These are phyloP conservation scores for Panagrolaimus sp. DNA, from an alignment of 1,140 invertebrate genomes.

Conservation along the genomic window DNA sequence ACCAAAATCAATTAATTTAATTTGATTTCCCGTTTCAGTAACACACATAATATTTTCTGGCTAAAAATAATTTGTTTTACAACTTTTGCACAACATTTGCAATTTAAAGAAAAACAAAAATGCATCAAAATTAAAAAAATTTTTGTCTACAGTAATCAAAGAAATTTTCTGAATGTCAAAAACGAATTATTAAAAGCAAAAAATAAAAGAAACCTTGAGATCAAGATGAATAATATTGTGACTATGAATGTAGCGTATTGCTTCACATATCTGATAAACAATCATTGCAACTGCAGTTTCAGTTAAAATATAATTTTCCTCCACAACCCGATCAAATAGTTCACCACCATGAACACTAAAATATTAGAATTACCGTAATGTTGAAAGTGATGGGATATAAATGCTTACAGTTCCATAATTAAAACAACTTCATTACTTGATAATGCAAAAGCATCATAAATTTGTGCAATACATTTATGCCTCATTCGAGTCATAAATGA, in stretches of 20 bases:
- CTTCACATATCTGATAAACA: constrained; percentile 64
- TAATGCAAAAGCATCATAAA: constrained; percentile 65
- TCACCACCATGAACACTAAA: constrained; percentile 63
- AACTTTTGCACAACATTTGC: constrained; percentile 14
- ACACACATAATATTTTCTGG: constrained; percentile 64
- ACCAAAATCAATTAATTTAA: constrained; percentile 60
- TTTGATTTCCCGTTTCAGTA: constrained; percentile 57
- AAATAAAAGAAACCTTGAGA: constrained; percentile 61
- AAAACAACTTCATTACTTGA: constrained; percentile 65
- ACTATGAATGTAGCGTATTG: constrained; percentile 64
- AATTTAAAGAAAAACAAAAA: constrained; percentile 14
- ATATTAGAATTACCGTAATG: constrained; percentile 21
- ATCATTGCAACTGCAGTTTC: constrained; percentile 65
- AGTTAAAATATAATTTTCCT: constrained; percentile 63
- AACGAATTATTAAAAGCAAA: too few relatives aligned
- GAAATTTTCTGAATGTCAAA: too few relatives aligned
- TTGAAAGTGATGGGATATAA: constrained; percentile 1
- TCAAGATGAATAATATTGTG: constrained; percentile 65
- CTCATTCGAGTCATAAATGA: constrained; percentile 62
- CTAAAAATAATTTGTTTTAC: constrained; percentile 36
- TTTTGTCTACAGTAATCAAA: too few relatives aligned
- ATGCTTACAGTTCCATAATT: constrained; percentile 69
- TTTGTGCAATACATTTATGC: constrained; percentile 65
- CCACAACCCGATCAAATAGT: constrained; percentile 65
- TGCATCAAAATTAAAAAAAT: background rate